A percentile compares a stretch with the other conserved stretches of the same genome.
These are phyloP conservation scores for Cephalopholis sonnerati DNA, from an alignment of 2,113 vertebrate species.

Conservation along the genomic window DNA sequence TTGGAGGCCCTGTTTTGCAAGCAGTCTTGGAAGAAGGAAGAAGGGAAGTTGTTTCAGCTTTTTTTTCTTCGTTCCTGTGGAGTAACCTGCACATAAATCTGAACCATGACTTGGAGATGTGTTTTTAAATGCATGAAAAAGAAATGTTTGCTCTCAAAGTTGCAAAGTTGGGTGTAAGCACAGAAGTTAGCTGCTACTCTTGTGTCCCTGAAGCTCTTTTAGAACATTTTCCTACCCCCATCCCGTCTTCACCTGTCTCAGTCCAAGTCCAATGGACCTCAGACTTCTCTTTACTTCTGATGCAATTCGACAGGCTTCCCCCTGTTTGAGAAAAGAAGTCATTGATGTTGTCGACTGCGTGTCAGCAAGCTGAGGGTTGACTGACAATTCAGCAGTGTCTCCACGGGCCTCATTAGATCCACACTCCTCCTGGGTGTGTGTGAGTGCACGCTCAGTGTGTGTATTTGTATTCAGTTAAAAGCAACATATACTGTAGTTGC, in stretches of 20 bases:
- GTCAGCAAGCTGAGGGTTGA: conserved; percentile 85
- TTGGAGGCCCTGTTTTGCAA: conserved; percentile 65
- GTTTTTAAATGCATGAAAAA: conserved; percentile 6
- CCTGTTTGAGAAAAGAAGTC: conserved; percentile 78
- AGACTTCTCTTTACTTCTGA: conserved; percentile 71
- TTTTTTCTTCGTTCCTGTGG: conserved; percentile 36
- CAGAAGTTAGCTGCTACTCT: neutral
- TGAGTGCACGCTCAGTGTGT: conserved; percentile 32
- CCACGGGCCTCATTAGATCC: conserved; percentile 87
- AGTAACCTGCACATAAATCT: conserved; percentile 51
- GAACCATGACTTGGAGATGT: neutral
- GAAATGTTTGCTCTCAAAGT: neutral
- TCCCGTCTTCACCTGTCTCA: conserved; percentile 31
- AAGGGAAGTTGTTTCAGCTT: conserved; percentile 65
- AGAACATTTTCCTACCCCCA: conserved; percentile 3
- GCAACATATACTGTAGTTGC: conserved; percentile 63
- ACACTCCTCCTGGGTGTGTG: conserved; percentile 70
- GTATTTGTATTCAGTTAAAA: conserved; percentile 69
- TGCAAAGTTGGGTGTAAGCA: neutral
- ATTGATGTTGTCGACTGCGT: conserved; percentile 84
- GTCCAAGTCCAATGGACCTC: conserved; percentile 58
- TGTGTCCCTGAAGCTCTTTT: neutral
- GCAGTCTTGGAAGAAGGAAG: conserved; percentile 67
- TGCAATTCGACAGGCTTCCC: conserved; percentile 79
- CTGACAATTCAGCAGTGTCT: conserved; percentile 85